Percentiles rank a stretch among this genome's conserved stretches.
phyloP scores from a whole-genome alignment of 1,140 invertebrate species.

The Heliconius hewitsoni region DNA sequence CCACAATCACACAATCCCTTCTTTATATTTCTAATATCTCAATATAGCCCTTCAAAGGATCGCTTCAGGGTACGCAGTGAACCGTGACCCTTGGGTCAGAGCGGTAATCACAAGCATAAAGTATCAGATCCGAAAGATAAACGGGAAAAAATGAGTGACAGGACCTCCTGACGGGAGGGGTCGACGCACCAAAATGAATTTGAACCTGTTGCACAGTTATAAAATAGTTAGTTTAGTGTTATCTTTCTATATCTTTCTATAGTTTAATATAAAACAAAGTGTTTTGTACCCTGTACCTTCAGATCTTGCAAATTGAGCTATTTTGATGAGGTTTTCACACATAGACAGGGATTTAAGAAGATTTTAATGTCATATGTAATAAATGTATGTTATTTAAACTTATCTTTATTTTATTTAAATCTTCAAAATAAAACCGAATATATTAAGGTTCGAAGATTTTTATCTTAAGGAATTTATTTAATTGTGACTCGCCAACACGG shows the following conservation, averaged over 20 bases:
- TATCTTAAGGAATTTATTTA: too few species aligned
- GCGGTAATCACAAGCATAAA: constrained; percentile 43
- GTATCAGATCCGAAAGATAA: constrained; percentile 46
- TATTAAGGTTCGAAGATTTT: too few species aligned
- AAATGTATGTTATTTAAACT: too few species aligned
- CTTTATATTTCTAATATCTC: constrained; percentile 23
- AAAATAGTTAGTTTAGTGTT: constrained; percentile 21
- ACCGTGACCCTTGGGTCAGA: constrained; percentile 39
- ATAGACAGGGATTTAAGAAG: too few species aligned
- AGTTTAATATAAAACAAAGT: background rate
- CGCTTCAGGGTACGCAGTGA: constrained; percentile 33
- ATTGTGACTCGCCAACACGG: too few species aligned
- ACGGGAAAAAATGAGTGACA: constrained; percentile 52
- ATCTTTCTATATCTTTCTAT: constrained; percentile 14
- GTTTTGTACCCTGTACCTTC: background rate
- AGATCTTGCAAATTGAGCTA: background rate
- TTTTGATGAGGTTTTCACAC: background rate
- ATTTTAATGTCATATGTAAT: too few species aligned
- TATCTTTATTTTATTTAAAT: too few species aligned
- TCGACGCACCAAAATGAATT: constrained; percentile 33
- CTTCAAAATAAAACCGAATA: too few species aligned
- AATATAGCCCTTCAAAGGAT: constrained; percentile 34
- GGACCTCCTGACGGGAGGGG: constrained; percentile 34
- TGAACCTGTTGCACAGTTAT: constrained; percentile 27
- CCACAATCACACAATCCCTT: too few species aligned